Percentiles rank a stretch among this genome's conserved stretches.
These are phyloP conservation scores for mouse (Mus musculus) DNA, from an alignment of 2,113 vertebrate species.

Conservation along the genomic window DNA sequence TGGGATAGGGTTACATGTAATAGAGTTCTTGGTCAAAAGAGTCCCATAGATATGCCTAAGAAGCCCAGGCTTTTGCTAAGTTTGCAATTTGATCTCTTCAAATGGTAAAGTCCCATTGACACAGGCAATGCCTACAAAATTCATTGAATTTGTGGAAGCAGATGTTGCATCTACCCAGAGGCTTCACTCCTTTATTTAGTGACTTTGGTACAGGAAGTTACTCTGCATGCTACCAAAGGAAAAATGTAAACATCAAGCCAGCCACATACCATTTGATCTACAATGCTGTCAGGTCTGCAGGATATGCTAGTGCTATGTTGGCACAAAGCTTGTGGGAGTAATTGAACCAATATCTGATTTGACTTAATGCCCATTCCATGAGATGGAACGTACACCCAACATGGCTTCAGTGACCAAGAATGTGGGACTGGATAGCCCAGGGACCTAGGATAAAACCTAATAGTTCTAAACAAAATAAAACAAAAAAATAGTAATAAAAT, in stretches of 20 bases:
- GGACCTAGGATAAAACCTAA: background rate
- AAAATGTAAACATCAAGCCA: background rate
- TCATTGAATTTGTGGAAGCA: background rate
- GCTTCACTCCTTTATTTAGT: background rate
- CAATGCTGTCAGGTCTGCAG: background rate
- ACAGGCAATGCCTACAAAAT: background rate
- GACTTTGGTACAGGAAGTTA: background rate
- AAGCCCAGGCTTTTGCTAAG: too few relatives aligned
- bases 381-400: background rate
- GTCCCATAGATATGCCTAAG: background rate
- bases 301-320: background rate
- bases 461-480: background rate
- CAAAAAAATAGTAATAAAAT: background rate
- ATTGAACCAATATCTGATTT: background rate
- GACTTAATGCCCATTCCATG: background rate
- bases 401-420: background rate
- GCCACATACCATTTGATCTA: background rate
- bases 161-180: background rate
- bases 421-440: background rate
- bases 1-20: background rate
- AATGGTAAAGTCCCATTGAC: background rate
- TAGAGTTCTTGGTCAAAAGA: too few relatives aligned
- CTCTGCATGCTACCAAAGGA: background rate
- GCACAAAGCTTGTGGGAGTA: background rate
- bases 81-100: background rate